A percentile compares a stretch with the other conserved stretches of the same genome.
Evolutionary conservation across 2,113 vertebrate genomes (phyloP).

Genomic region (Pangasianodon gigas): DNA sequence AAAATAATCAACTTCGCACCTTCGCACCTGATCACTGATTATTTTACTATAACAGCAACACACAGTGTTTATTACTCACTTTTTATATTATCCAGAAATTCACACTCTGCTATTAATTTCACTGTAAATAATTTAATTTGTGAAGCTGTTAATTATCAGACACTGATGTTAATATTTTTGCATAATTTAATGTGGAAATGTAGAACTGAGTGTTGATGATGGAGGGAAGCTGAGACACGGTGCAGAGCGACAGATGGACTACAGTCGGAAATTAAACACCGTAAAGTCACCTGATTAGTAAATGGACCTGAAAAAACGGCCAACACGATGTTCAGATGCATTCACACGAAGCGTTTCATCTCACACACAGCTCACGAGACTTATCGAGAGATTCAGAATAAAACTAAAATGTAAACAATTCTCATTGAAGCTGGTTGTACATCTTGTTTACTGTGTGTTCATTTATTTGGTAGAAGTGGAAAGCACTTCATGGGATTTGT

Average conservation of each 20-base stretch:
- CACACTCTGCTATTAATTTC: too few species aligned
- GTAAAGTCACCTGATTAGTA: neutral
- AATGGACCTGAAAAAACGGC: neutral
- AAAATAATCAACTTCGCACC: too few species aligned
- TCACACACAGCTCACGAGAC: neutral
- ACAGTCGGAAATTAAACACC: neutral
- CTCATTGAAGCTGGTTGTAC: neutral
- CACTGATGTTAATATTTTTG: neutral
- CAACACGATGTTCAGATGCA: neutral
- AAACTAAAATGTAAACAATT: neutral
- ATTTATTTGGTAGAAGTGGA: neutral
- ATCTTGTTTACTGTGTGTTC: neutral
- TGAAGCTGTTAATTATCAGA: neutral
- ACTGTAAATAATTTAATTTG: neutral
- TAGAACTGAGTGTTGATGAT: neutral
- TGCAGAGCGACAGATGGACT: neutral
- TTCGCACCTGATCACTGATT: too few species aligned
- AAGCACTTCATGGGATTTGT: neutral
- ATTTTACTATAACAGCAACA: too few species aligned
- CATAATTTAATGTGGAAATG: neutral
- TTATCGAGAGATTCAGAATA: neutral
- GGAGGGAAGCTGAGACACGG: neutral
- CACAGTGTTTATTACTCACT: too few species aligned
- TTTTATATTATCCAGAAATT: too few species aligned
- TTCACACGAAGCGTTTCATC: neutral